Evolutionary conservation across 2,888 invertebrate genomes (phyloP).

Genomic region (Gryllus longicercus): DNA sequence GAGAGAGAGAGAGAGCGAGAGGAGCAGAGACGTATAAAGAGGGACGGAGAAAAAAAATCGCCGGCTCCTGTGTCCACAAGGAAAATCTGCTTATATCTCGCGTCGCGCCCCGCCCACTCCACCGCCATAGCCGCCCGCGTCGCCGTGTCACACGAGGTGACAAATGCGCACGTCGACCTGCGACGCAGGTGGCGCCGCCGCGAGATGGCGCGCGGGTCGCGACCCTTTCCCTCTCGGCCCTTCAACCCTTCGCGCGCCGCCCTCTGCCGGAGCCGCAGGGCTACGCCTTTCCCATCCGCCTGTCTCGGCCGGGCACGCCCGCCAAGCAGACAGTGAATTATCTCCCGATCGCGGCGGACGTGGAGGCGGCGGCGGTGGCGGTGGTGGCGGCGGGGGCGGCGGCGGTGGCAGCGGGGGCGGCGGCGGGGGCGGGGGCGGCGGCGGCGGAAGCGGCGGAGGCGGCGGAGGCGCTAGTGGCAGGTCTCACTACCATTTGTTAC

Average conservation of each 20-base stretch:
- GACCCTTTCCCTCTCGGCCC: background rate
- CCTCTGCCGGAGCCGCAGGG: too few relatives aligned
- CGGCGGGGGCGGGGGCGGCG: background rate
- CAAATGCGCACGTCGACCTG: background rate
- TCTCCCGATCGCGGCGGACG: background rate
- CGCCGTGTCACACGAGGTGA: background rate
- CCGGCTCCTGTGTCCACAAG: background rate
- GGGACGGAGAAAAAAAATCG: background rate
- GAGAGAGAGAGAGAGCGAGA: background rate
- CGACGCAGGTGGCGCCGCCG: background rate
- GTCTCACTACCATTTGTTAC: background rate
- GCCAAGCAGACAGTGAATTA: background rate
- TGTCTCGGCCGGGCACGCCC: background rate
- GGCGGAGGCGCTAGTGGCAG: too few relatives aligned
- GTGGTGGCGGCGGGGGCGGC: background rate
- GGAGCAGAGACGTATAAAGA: background rate
- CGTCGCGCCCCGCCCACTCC: background rate
- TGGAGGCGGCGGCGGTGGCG: background rate
- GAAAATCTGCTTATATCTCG: conserved; percentile 17
- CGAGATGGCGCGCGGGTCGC: background rate
- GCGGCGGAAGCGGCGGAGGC: background rate
- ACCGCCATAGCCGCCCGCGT: background rate
- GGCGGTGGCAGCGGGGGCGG: background rate
- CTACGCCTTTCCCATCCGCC: background rate
- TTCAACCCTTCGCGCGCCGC: background rate